Percentiles rank a stretch among this genome's conserved stretches.
Conservation (phyloP, 2,113 vertebrate species). For the Sinocyclocheilus anshuiensis region DNA sequence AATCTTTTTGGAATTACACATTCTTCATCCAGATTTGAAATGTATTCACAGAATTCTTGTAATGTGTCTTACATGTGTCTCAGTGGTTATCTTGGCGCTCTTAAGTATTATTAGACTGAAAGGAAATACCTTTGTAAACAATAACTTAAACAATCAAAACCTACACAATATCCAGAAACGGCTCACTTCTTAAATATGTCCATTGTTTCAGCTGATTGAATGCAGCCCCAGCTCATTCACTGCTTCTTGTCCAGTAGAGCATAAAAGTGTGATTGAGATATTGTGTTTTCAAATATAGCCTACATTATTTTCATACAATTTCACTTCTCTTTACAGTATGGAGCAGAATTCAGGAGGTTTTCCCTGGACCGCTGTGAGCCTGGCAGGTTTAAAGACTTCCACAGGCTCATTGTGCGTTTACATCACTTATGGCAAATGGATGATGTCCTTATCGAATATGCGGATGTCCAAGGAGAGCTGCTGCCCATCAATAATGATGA, state of each 20-base stretch:
- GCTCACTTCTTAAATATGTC: slow-evolving; percentile 17
- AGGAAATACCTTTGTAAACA: slow-evolving; percentile 19
- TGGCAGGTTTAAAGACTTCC: slow-evolving; percentile 49
- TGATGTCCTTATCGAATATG: slow-evolving; percentile 50
- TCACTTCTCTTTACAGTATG: slow-evolving; percentile 38
- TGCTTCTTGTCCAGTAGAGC: neutral
- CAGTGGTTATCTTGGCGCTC: neutral
- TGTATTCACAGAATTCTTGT: neutral
- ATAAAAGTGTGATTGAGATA: neutral
- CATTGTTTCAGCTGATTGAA: neutral
- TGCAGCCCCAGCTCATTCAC: neutral
- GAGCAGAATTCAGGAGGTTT: slow-evolving; percentile 61
- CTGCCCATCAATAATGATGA: slow-evolving; percentile 59
- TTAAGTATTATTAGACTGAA: neutral
- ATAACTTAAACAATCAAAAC: neutral
- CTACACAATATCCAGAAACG: slow-evolving; percentile 32
- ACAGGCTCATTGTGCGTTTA: slow-evolving; percentile 40
- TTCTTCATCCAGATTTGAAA: neutral
- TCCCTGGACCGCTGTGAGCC: slow-evolving; percentile 48
- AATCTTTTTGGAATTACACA: neutral
- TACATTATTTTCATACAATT: neutral
- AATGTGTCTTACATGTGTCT: neutral
- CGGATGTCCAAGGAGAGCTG: slow-evolving; percentile 56
- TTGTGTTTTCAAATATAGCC: neutral
- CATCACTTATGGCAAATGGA: slow-evolving; percentile 31